phyloP scores from a whole-genome alignment of 2,113 vertebrate genomes.

The Engraulis encrasicolus region DNA sequence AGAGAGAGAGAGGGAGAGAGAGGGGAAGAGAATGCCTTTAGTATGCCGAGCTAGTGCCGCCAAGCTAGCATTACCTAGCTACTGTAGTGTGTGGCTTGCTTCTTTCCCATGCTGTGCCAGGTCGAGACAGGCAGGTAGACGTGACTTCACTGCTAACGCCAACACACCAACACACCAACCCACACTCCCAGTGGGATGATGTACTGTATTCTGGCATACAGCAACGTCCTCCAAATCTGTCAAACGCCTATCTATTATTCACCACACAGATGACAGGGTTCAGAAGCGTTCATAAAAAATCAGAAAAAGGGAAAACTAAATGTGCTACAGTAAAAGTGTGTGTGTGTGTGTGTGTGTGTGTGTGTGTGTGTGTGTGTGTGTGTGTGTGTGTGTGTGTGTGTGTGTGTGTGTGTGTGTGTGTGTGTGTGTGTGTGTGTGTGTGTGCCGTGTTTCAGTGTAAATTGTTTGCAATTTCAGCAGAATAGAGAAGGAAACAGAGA shows the following conservation, averaged over 20 bases:
- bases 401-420: no score
- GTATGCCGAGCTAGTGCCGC: slow-evolving; percentile 46
- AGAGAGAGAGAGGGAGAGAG: no score
- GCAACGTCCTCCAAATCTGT: slow-evolving; percentile 19
- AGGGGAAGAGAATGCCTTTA: no score
- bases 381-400: no score
- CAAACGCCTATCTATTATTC: slow-evolving; percentile 46
- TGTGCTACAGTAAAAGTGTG: no score
- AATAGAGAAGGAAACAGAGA: neutral
- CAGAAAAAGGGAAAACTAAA: neutral
- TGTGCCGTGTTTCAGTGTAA: neutral
- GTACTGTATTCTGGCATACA: slow-evolving; percentile 22
- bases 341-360: no score
- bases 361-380: no score
- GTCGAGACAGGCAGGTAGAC: slow-evolving; percentile 46
- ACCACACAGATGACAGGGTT: slow-evolving; percentile 35
- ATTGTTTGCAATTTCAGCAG: neutral
- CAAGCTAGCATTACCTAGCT: slow-evolving; percentile 31
- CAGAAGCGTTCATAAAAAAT: neutral
- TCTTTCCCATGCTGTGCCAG: slow-evolving; percentile 45
- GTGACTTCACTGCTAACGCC: slow-evolving; percentile 62
- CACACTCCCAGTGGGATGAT: slow-evolving; percentile 33
- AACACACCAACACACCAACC: no score
- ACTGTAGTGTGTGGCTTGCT: neutral
- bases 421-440: no score